Percentiles rank a stretch among this genome's conserved stretches.
phyloP scores from a whole-genome alignment of 1,140 invertebrate species.

The Papilio xuthus region DNA sequence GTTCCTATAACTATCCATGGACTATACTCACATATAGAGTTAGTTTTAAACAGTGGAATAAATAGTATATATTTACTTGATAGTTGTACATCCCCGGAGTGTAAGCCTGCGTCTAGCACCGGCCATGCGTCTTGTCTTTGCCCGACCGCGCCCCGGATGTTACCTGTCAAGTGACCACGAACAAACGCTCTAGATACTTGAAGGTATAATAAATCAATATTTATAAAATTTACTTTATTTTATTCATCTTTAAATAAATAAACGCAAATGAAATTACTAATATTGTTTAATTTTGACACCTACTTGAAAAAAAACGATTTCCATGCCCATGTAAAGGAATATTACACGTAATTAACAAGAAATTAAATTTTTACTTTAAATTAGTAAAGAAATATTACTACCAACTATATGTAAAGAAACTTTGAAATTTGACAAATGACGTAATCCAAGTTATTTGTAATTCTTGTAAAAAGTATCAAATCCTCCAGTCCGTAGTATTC shows the following conservation, averaged over 20 bases:
- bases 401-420: no score
- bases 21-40: neutral
- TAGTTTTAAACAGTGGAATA: conserved; percentile 27
- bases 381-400: no score
- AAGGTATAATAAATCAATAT: neutral
- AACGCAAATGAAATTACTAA: no score
- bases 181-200: conserved; percentile 55
- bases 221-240: neutral
- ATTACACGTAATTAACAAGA: no score
- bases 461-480: conserved; percentile 51
- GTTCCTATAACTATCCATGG: neutral
- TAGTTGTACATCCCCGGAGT: conserved; percentile 50
- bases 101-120: conserved; percentile 47
- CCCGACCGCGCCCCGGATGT: conserved; percentile 52
- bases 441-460: neutral
- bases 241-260: neutral
- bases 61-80: conserved; percentile 35
- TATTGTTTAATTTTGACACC: no score
- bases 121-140: conserved; percentile 72
- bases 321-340: no score
- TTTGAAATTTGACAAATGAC: neutral
- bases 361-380: no score
- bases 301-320: no score
- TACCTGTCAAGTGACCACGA: conserved; percentile 45
- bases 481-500: conserved; percentile 31